Evolutionary conservation across 1,140 invertebrate genomes (phyloP).

Genomic region (Atopsyche davidsoni): DNA sequence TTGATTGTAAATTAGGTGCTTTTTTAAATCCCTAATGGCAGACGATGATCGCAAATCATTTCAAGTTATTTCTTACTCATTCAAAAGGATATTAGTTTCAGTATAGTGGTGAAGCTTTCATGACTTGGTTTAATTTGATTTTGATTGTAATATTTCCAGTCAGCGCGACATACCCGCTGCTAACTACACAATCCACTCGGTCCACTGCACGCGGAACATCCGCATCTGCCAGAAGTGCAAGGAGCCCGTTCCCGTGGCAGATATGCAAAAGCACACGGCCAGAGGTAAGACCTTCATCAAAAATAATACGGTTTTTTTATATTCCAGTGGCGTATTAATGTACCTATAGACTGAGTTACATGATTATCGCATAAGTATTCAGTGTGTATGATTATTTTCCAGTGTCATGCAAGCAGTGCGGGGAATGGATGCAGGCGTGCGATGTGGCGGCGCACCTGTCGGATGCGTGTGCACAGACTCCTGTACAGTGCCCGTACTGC

Average conservation of each 20-base stretch:
- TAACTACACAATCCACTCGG: constrained; percentile 42
- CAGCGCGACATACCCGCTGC: constrained; percentile 36
- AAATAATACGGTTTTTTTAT: constrained; percentile 1
- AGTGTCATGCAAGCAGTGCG: constrained; percentile 33
- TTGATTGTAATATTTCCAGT: too few relatives aligned
- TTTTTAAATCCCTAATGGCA: too few relatives aligned
- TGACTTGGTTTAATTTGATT: too few relatives aligned
- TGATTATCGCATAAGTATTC: too few relatives aligned
- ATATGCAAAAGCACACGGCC: constrained; percentile 36
- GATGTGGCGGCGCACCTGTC: constrained; percentile 37
- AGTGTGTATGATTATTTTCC: background rate
- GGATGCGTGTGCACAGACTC: constrained; percentile 35
- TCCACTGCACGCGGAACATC: constrained; percentile 43
- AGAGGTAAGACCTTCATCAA: constrained; percentile 15
- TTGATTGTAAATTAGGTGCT: too few relatives aligned
- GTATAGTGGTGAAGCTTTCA: too few relatives aligned
- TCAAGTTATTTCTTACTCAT: too few relatives aligned
- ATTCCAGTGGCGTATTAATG: too few relatives aligned
- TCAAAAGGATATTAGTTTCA: too few relatives aligned
- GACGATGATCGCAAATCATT: too few relatives aligned
- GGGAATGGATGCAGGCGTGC: constrained; percentile 37
- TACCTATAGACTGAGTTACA: too few relatives aligned
- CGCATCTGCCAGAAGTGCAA: constrained; percentile 43
- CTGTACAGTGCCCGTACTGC: constrained; percentile 51
- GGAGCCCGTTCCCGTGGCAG: constrained; percentile 39